Evolutionary conservation across 1,140 invertebrate species (phyloP).

Genomic region (Leptinotarsa texana): DNA sequence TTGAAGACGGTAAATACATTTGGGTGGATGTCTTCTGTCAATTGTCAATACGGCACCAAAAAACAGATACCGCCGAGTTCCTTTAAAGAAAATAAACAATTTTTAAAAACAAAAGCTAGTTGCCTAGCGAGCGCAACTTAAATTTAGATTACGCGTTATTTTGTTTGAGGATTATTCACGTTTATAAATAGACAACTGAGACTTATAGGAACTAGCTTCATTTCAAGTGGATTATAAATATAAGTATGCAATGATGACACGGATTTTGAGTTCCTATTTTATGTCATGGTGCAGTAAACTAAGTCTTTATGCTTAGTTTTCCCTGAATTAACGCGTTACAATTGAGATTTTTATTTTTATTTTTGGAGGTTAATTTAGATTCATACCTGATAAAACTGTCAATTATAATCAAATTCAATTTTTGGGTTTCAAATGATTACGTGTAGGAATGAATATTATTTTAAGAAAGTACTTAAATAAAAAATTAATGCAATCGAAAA

Average conservation of each 20-base stretch:
- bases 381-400: too few relatives aligned
- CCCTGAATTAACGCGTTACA: neutral
- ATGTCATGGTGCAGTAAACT: too few relatives aligned
- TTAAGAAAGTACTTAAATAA: too few relatives aligned
- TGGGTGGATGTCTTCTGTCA: neutral
- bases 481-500: too few relatives aligned
- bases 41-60: neutral
- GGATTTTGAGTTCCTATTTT: too few relatives aligned
- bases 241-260: neutral
- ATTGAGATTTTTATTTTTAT: too few relatives aligned
- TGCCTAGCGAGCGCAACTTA: constrained; percentile 1
- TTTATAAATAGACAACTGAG: constrained; percentile 18
- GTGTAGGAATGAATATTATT: too few relatives aligned
- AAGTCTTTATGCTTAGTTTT: too few relatives aligned
- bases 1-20: too few relatives aligned
- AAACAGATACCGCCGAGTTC: neutral
- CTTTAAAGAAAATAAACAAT: neutral
- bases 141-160: constrained; percentile 21
- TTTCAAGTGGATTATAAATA: constrained; percentile 17
- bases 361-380: too few relatives aligned
- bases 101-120: constrained; percentile 16
- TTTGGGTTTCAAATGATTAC: too few relatives aligned
- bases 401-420: too few relatives aligned
- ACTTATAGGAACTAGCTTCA: constrained; percentile 18
- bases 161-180: constrained; percentile 22